These are phyloP conservation scores for Loxodonta africana DNA, from an alignment of 2,113 vertebrate species.

Conservation along the genomic window DNA sequence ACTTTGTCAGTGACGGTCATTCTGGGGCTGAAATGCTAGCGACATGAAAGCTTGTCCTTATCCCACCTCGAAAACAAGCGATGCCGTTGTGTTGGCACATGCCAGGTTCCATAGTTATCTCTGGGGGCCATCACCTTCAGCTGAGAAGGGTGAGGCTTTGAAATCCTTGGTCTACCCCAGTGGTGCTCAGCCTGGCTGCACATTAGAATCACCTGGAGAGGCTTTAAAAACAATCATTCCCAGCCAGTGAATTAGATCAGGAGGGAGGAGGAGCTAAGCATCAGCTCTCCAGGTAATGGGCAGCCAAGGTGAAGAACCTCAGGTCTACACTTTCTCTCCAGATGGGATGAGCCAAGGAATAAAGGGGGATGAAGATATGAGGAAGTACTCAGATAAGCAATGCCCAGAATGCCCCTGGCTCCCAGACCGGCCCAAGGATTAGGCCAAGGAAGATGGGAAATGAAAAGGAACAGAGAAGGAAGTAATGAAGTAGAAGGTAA, in stretches of 20 bases:
- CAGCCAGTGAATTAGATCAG: neutral
- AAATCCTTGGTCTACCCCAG: neutral
- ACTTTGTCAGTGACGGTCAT: neutral
- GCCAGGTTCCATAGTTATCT: neutral
- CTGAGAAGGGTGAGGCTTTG: slow-evolving; percentile 1
- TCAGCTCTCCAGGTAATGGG: neutral
- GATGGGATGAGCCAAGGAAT: neutral
- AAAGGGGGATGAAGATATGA: neutral
- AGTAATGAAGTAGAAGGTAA: neutral
- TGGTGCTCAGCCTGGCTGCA: neutral
- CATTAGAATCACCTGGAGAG: neutral
- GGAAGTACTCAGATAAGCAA: neutral
- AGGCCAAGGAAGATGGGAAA: neutral
- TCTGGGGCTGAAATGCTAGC: neutral
- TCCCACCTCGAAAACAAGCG: neutral
- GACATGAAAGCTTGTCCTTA: neutral
- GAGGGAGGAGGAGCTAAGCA: neutral
- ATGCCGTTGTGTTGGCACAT: neutral
- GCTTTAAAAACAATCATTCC: neutral
- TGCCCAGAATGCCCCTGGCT: neutral
- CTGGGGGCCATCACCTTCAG: neutral
- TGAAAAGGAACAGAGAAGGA: slow-evolving; percentile 1
- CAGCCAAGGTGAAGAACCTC: neutral
- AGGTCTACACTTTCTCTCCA: neutral
- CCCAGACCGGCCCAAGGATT: neutral